A percentile compares a stretch with the other conserved stretches of the same genome.
Evolutionary conservation across 2,113 vertebrate genomes (phyloP).

Genomic region (Tylochromis polylepis): DNA sequence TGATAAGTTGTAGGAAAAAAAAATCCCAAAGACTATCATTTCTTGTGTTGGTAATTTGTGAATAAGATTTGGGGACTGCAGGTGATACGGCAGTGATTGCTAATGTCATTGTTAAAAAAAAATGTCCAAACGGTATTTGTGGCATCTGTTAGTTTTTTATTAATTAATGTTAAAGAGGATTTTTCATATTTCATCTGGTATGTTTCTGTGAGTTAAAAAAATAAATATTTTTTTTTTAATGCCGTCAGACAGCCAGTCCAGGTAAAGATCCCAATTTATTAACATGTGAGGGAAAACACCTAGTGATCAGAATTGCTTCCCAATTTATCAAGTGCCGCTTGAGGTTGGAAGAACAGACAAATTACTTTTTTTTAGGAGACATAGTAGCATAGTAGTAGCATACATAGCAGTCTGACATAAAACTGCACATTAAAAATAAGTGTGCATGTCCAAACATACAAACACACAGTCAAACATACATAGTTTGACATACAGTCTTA

Average conservation of each 20-base stretch:
- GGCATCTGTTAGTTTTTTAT: background rate
- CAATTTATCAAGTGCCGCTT: background rate
- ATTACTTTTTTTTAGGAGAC: background rate
- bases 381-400: background rate
- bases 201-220: background rate
- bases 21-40: too few species aligned
- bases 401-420: background rate
- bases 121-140: background rate
- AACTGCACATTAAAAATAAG: background rate
- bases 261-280: background rate
- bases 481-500: background rate
- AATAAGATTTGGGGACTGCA: rapidly evolving
- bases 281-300: background rate
- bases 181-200: background rate
- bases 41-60: background rate
- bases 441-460: background rate
- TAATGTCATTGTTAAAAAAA: background rate
- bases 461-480: background rate
- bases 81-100: background rate
- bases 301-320: background rate
- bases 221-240: background rate
- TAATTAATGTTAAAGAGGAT: background rate
- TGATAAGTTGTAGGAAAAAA: background rate
- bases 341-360: too few species aligned
- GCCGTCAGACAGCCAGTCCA: too few species aligned